Base-by-base conservation (phyloP, 2,797 vertebrate species). In the Crax fasciolata region DNA sequence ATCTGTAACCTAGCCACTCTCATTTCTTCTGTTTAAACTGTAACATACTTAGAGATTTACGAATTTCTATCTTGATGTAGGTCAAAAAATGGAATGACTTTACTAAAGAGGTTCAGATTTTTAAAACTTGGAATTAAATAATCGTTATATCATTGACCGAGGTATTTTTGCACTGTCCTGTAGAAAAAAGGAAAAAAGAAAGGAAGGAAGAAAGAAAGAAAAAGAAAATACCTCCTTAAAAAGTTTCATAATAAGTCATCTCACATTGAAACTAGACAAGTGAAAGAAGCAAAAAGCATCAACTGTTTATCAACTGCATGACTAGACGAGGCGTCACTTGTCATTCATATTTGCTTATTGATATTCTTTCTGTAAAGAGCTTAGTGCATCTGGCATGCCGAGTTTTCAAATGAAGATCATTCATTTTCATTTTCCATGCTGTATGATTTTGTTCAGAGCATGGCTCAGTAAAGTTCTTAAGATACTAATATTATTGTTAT, bases 401-500 rank as follows among this genome's bases (percentile, higher is more conserved):
- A 87, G 61, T 96, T 97, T 97, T 95, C 76, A 93, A 68, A 75
- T 58, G 52, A 94, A 95, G 79, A 66, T 87, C 89, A 94, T 97
- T 94, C 92, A 93, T 96, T 95, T 94, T 96, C 95, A 96, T 97
- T 88, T 86, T 96, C 95, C 96, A 91, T 94, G 68, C 78, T 90
- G 91, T 96, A 84, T 86, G 90, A 89, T 97, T 96, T 96, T 97
- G 90, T 97, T 96, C 92, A 93, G 96, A 97, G 81, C 78, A 71
- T 84, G 59, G 94, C 25, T 82, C 89, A 94, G 89, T 97, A 94
- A 95, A 94, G 52, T 96, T 89, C 66, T 93, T 90, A 96, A 96
- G 88, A 88, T 96, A 76, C 95, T 98, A 97, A 97, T 96, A 73
- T 82, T 96, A 63, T 88, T 96, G 82, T 97, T 97, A 93, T 98